Evolutionary conservation across 2,888 invertebrate genomes (phyloP), one percentile per base, ranked within the genome.

Genomic region (Dryobota labecula): DNA sequence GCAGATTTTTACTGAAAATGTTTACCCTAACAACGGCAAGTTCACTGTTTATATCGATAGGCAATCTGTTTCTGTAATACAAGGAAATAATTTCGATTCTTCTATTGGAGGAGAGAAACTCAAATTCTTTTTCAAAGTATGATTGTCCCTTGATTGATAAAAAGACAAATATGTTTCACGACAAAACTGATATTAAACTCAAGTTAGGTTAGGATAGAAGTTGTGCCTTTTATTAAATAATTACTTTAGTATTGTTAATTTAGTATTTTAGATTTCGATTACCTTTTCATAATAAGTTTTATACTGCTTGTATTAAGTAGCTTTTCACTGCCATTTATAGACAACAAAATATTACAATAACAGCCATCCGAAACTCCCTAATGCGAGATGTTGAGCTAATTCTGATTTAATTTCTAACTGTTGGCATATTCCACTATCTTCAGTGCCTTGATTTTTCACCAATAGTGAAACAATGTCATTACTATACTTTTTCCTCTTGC

Each of bases 21-120:
- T 84, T 0, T 92, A 92, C n/a, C 91, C 90, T 0, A 89, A 88
- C 13, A 91, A 90, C 49, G 94, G 94, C 0, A 92, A 89, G 66
- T 94, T 94, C 36, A 88, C 87, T 0, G 57, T 95, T 0, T 78
- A 90, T 0, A 86, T 95, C 0, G 95, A 95, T 47, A 91, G 88
- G 33, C 92, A 92, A 43, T 95, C 95, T 0, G 89, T 93, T 0
- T 72, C 85, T 0, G 85, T 94, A 0, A 90, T 95, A 2, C 89
- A 91, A 60, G 87, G 89, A 4, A 89, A 90, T 24, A 84, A 87
- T n/a, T 95, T 95, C 51, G 90, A 92, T 63, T 88, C 93, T 0
- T 87, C 82, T 0, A 88, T 95, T 0, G 93, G 92, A 0, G 95
- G 95, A 0, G 93, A 94, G 62, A 90, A 88, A 36, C 74, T 95